Percentiles rank a stretch among this genome's conserved stretches.
These are phyloP conservation scores for Paracentrotus lividus DNA, from an alignment of 53 echinoderm and acorn worm species.

Conservation along the genomic window DNA sequence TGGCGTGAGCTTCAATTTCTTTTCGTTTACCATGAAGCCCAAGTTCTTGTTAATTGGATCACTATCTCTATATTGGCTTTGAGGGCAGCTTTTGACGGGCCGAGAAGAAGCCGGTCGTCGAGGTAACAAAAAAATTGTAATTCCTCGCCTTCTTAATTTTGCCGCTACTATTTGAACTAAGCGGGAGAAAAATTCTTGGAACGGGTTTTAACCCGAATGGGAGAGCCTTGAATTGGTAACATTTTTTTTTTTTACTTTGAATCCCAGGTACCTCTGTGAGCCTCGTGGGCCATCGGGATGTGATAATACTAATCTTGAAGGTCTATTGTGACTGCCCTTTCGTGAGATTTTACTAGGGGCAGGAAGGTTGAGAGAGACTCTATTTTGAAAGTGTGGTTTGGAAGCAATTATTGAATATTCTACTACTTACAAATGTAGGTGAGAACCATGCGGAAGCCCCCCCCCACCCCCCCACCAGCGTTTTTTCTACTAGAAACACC, in stretches of 20 bases:
- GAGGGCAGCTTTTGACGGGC: background rate
- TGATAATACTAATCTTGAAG: constrained; percentile 49
- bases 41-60: background rate
- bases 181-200: too few relatives aligned
- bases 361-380: too few relatives aligned
- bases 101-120: constrained; percentile 78
- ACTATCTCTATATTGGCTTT: background rate
- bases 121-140: constrained; percentile 65
- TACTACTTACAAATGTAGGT: too few relatives aligned
- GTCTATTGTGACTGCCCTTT: constrained; percentile 45
- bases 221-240: constrained; percentile 55
- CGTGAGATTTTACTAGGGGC: background rate
- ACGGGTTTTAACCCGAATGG: constrained; percentile 74
- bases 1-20: constrained; percentile 39
- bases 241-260: background rate
- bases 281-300: background rate
- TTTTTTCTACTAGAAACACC: constrained; percentile 14
- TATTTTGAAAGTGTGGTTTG: constrained; percentile 39
- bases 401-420: background rate
- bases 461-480: background rate
- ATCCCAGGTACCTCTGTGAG: background rate
- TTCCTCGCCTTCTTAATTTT: constrained; percentile 20
- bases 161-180: too few relatives aligned
- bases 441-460: constrained; percentile 46
- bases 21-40: constrained; percentile 26